Conservation (phyloP, 2,797 vertebrate species). For the Galaxias olidus region DNA sequence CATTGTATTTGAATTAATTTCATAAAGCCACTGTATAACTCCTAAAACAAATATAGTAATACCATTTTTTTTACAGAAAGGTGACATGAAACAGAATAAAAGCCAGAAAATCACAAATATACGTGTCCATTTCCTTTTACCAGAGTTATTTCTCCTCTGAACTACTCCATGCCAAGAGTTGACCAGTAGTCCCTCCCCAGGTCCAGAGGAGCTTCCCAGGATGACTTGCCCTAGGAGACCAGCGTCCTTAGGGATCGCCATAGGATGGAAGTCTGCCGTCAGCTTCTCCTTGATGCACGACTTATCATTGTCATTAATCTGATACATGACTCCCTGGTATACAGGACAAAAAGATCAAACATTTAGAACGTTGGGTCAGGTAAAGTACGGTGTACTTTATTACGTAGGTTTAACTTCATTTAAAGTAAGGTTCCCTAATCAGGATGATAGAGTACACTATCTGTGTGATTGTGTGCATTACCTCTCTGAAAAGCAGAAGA, state of each 20-base stretch:
- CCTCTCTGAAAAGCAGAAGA: constrained; percentile 72
- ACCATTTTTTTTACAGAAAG: too few relatives aligned
- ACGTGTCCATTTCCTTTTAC: background rate
- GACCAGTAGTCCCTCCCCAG: constrained; percentile 70
- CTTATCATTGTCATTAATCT: constrained; percentile 36
- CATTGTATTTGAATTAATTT: too few relatives aligned
- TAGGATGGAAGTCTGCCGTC: constrained; percentile 58
- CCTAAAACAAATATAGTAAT: too few relatives aligned
- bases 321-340: constrained; percentile 58
- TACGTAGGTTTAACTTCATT: too few relatives aligned
- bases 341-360: background rate
- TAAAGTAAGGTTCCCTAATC: background rate
- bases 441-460: background rate
- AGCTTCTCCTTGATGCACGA: constrained; percentile 63
- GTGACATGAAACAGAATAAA: too few relatives aligned
- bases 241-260: constrained; percentile 55
- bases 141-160: background rate
- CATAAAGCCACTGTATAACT: too few relatives aligned
- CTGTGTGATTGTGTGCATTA: constrained; percentile 28
- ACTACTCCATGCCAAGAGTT: constrained; percentile 67
- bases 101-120: too few relatives aligned
- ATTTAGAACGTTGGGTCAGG: background rate
- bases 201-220: constrained; percentile 65
- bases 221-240: constrained; percentile 53
- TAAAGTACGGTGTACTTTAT: background rate